Evolutionary conservation across 2,797 vertebrate genomes (phyloP).

Genomic region (Buceros bicornis): DNA sequence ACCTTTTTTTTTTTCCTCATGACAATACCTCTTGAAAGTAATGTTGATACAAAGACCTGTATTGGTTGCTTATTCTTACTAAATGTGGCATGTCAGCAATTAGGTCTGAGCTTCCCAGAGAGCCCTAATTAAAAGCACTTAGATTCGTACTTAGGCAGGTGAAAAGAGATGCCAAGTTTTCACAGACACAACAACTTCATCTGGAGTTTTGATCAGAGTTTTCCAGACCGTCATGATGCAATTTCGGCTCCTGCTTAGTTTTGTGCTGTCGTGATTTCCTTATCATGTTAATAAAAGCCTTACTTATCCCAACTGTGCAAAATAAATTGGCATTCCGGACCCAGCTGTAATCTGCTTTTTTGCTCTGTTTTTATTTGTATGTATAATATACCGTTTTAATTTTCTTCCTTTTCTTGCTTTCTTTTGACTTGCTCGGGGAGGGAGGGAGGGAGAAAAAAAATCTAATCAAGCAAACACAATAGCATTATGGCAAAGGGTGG

Average conservation of each 20-base stretch:
- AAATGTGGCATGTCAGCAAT: rapidly evolving
- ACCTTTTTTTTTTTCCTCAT: rapidly evolving
- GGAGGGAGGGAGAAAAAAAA: neutral
- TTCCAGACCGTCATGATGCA: neutral
- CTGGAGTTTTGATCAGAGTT: neutral
- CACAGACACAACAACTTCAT: neutral
- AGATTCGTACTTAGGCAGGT: neutral
- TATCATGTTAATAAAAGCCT: rapidly evolving
- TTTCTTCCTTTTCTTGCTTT: neutral
- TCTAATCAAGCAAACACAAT: neutral
- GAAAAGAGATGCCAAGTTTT: neutral
- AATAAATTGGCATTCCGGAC: rapidly evolving
- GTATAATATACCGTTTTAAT: neutral
- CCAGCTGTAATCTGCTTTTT: neutral
- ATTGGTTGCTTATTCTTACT: neutral
- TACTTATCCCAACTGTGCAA: neutral
- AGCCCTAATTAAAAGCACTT: neutral
- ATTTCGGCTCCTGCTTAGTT: neutral
- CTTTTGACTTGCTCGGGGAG: neutral
- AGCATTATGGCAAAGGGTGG: neutral
- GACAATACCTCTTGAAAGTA: neutral
- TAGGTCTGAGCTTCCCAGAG: neutral
- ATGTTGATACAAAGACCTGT: neutral
- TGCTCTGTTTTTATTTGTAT: neutral
- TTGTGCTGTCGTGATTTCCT: neutral